A percentile compares a stretch with the other conserved stretches of the same genome.
These are phyloP conservation scores for Paracentrotus lividus DNA, from an alignment of 53 echinoderm and acorn worm genomes.

Conservation along the genomic window DNA sequence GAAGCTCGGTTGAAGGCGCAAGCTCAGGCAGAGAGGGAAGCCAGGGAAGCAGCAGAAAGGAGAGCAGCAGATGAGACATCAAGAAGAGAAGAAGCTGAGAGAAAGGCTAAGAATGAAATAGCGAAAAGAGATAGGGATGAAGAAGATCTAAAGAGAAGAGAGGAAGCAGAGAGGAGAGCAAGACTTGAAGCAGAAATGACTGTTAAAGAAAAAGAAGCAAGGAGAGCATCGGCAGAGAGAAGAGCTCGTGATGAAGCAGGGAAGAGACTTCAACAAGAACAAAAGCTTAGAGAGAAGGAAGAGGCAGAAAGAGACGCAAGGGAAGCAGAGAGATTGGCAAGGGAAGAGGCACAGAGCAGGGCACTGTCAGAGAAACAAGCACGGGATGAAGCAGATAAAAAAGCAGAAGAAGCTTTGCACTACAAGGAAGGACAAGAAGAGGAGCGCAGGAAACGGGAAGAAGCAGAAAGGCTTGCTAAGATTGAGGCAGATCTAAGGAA, in stretches of 20 bases:
- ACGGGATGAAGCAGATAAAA: conserved; percentile 29
- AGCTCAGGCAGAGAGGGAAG: conserved; percentile 50
- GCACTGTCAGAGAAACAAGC: conserved; percentile 33
- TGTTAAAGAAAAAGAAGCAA: conserved; percentile 49
- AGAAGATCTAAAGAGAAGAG: conserved; percentile 29
- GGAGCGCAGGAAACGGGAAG: conserved; percentile 12
- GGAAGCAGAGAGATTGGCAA: conserved; percentile 26
- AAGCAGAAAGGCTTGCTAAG: conserved; percentile 43
- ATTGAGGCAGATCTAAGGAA: conserved; percentile 34
- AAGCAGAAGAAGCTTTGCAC: background rate
- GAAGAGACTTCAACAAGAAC: background rate
- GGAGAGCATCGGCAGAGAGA: conserved; percentile 50
- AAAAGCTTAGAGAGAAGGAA: background rate
- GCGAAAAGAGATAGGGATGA: conserved; percentile 37
- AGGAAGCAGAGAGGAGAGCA: conserved; percentile 32
- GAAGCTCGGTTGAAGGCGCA: conserved; percentile 61
- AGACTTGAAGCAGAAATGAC: conserved; percentile 50
- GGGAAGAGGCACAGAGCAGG: conserved; percentile 53
- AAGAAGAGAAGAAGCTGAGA: conserved; percentile 64
- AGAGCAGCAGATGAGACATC: conserved; percentile 59
- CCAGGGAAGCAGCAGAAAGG: conserved; percentile 60
- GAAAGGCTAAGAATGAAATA: background rate
- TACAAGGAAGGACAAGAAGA: conserved; percentile 46
- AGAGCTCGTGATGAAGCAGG: conserved; percentile 11
- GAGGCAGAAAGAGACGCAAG: conserved; percentile 33